Base-by-base conservation (phyloP, 1,140 invertebrate species). In the Tribolium castaneum region DNA sequence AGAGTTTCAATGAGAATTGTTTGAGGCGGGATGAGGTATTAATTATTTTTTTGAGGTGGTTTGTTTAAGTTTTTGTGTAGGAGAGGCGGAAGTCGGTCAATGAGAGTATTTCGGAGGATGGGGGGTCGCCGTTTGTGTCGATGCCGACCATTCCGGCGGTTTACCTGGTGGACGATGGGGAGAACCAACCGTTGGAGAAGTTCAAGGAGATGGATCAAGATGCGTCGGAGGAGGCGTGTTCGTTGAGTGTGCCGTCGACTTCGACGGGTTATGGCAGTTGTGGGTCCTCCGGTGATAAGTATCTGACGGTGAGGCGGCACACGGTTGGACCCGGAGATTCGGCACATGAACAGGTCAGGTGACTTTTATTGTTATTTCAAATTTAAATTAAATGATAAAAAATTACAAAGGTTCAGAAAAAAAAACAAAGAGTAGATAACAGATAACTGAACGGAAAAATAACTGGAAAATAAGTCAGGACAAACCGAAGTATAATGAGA, bases 311-410 rank as follows among this genome's bases (percentile, higher is more conserved):
- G 1, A 88, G 97, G 73, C 90, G 97, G 62, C 97, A 98, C 85
- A 98, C 97, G 0, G 96, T 98, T 10, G 96, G 97, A 2, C 96
- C 97, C 5, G 96, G 96, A 4, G 95, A 97, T 88, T 92, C 94
- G 54, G 90, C 93, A 0, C 94, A 95, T 83, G 92, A 95, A 78
- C 94, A 91, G 84, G 90, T 91, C 75, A n/a, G 35, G 13, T 54
- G 70, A 30, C 25, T 30, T 30, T 30, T 25, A n/a, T n/a, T n/a
- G n/a, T 9, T 35, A 22, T n/a, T n/a, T n/a, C n/a, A n/a, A n/a
- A n/a, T n/a, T n/a, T n/a, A n/a, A n/a, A n/a, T n/a, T n/a, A n/a
- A n/a, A n/a, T n/a, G n/a, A n/a, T n/a, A n/a, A n/a, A n/a, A n/a
- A n/a, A n/a, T n/a, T n/a, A n/a, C n/a, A n/a, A n/a, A n/a, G n/a